Conservation (phyloP, 2,888 invertebrate species). For the Drosophila birchii region DNA sequence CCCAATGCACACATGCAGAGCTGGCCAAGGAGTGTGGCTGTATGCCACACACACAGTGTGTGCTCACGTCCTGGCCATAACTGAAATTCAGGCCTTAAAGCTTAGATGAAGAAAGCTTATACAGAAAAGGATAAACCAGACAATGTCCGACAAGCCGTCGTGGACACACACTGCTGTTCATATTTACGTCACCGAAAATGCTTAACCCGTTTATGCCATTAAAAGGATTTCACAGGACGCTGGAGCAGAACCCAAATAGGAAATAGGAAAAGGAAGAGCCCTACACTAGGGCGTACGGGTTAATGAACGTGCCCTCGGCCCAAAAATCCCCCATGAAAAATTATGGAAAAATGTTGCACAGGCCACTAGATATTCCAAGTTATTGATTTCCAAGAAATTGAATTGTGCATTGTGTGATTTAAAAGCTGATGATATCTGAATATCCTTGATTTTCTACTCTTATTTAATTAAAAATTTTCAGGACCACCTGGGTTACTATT, state of each 20-base stretch:
- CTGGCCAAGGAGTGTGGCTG: conserved; percentile 12
- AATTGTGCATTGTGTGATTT: conserved; percentile 3
- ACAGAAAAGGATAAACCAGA: conserved; percentile 28
- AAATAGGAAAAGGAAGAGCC: conserved; percentile 18
- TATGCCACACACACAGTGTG: neutral
- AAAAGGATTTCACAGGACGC: conserved; percentile 57
- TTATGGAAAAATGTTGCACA: neutral
- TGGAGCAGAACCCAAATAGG: conserved; percentile 34
- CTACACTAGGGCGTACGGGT: conserved; percentile 7
- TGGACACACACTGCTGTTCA: conserved; percentile 26
- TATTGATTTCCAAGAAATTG: conserved; percentile 7
- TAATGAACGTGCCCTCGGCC: conserved; percentile 46
- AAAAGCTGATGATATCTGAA: neutral
- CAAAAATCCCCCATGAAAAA: neutral
- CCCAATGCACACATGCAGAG: conserved; percentile 43
- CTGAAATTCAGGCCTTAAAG: conserved; percentile 47
- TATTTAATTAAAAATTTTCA: neutral
- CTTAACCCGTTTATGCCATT: conserved; percentile 59
- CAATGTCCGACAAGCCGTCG: conserved; percentile 24
- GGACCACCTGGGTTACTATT: no score
- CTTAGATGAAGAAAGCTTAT: conserved; percentile 17
- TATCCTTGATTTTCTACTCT: no score
- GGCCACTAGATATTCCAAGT: neutral
- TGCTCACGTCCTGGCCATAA: conserved; percentile 41
- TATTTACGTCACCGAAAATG: conserved; percentile 57